These are phyloP conservation scores for Scomberomorus guttatus DNA, from an alignment of 2,797 vertebrate genomes.

Conservation along the genomic window DNA sequence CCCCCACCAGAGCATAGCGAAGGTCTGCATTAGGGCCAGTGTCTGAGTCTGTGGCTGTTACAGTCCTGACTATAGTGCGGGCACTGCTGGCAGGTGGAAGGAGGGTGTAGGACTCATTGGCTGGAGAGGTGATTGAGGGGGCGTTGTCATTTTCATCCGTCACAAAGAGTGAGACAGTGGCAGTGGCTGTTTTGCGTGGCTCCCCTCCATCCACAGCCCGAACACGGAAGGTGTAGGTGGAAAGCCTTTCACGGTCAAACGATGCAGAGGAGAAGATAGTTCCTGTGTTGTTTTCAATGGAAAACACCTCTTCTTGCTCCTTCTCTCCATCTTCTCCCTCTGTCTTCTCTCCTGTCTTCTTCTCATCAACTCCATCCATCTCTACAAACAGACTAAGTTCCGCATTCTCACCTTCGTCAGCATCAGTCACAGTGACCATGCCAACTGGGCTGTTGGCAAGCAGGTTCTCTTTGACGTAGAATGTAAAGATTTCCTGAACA, in stretches of 20 bases:
- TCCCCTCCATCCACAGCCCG: slow-evolving; percentile 95
- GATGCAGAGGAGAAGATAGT: slow-evolving; percentile 95
- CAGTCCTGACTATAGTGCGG: slow-evolving; percentile 92
- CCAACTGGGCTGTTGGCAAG: slow-evolving; percentile 96
- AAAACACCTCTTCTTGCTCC: slow-evolving; percentile 86
- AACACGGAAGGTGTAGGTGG: slow-evolving; percentile 94
- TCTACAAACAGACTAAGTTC: slow-evolving; percentile 94
- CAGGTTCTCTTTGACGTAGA: slow-evolving; percentile 97
- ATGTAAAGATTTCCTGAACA: slow-evolving; percentile 96
- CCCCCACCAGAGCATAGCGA: slow-evolving; percentile 92
- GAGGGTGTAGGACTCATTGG: slow-evolving; percentile 93
- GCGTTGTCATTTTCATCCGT: slow-evolving; percentile 98
- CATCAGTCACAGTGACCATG: slow-evolving; percentile 97
- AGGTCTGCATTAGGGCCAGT: slow-evolving; percentile 94
- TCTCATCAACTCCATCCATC: slow-evolving; percentile 81
- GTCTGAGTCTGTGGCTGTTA: slow-evolving; percentile 91
- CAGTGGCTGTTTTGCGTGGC: slow-evolving; percentile 91
- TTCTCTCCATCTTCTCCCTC: slow-evolving; percentile 72
- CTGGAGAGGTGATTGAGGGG: slow-evolving; percentile 89
- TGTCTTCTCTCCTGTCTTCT: slow-evolving; percentile 64
- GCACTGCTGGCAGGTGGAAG: slow-evolving; percentile 93
- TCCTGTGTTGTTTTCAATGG: slow-evolving; percentile 95
- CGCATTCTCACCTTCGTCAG: slow-evolving; percentile 94
- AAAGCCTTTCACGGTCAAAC: slow-evolving; percentile 94
- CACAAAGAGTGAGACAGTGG: slow-evolving; percentile 94